Evolutionary conservation across 1,140 invertebrate genomes (phyloP), one percentile per base, ranked within the genome.

Genomic region (Drosophila oshimai): DNA sequence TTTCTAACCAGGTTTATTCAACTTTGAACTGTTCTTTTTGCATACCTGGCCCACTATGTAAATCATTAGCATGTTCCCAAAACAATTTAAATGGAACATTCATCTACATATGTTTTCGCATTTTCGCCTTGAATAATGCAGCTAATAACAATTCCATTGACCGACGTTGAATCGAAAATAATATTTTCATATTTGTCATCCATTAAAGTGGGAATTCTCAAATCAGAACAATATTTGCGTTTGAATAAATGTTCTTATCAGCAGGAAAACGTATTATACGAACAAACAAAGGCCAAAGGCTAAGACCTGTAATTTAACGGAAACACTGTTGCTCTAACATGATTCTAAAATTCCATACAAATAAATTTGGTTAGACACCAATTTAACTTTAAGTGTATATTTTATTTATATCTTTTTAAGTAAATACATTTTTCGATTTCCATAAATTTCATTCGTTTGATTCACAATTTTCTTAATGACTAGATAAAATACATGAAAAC

Each of bases 1-100:
- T 74, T 75, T 75, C 41, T 60, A 53, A 22, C 44, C 34, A 34
- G 51, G 78, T 84, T 78, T 78, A 74, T 53, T 74, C 49, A 83
- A 78, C 80, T 65, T 61, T 71, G 31, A 70, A 65, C 45, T 53
- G 24, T 70, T 47, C 39, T 72, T 62, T 47, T 47, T 0, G 42
- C 24, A 33, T 15, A 15, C 17, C 45, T 34, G 17, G 7, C 33
- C 20, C 28, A 31, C 18, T 60, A 62, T 53, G 55, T 53, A 61
- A 61, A 53, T 26, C 4, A 73, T 73, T 73, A 33, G 60, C 45
- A 58, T 65, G 67, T 50, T 74, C 18, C 34, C 26, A 29, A 24
- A 46, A 60, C 17, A 13, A 33, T 42, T 6, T 1, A 3, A 41
- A 1, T 13, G 13, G 15, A 18, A 51, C 10, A 39, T 44, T 47